A percentile compares a stretch with the other conserved stretches of the same genome.
These are phyloP conservation scores for Tetragonula clypearis DNA, from an alignment of 1,140 invertebrate genomes.

Conservation along the genomic window DNA sequence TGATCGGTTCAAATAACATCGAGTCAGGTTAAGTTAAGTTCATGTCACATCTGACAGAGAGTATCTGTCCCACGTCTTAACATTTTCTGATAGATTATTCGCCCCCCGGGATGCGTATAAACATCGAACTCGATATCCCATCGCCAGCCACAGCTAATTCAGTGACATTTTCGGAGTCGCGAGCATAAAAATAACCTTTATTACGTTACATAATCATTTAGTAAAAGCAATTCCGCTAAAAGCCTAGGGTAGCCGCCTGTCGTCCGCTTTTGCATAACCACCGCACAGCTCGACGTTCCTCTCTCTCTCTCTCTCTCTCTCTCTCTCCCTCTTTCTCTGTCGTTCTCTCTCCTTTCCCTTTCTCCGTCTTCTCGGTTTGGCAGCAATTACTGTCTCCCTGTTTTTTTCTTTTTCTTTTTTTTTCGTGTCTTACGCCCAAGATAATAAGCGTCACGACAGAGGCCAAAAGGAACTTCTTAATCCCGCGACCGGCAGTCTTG, in stretches of 20 bases:
- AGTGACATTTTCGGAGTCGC: constrained; percentile 55
- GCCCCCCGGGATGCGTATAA: not conserved
- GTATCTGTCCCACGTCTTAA: too few species aligned
- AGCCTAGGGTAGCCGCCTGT: constrained; percentile 47
- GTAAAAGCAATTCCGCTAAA: constrained; percentile 70
- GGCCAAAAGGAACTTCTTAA: constrained; percentile 54
- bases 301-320: not conserved
- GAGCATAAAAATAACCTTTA: constrained; percentile 64
- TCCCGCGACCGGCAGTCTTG: constrained; percentile 20
- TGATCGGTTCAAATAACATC: too few species aligned
- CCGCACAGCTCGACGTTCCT: constrained; percentile 32
- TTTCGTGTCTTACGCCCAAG: constrained; percentile 52
- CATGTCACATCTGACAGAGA: too few species aligned
- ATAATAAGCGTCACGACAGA: constrained; percentile 55
- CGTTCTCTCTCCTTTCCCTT: not conserved
- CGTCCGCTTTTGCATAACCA: constrained; percentile 65
- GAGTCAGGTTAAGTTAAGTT: too few species aligned
- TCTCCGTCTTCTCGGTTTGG: constrained; percentile 35
- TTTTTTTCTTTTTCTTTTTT: not conserved
- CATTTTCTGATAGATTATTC: too few species aligned
- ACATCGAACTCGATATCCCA: not conserved
- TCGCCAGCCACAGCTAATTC: not conserved
- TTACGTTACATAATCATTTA: constrained; percentile 69
- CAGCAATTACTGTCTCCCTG: constrained; percentile 60
- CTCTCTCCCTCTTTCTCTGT: not conserved